A percentile compares a stretch with the other conserved stretches of the same genome.
phyloP scores from a whole-genome alignment of 2,888 invertebrate genomes.

The Andrena flavipes region DNA sequence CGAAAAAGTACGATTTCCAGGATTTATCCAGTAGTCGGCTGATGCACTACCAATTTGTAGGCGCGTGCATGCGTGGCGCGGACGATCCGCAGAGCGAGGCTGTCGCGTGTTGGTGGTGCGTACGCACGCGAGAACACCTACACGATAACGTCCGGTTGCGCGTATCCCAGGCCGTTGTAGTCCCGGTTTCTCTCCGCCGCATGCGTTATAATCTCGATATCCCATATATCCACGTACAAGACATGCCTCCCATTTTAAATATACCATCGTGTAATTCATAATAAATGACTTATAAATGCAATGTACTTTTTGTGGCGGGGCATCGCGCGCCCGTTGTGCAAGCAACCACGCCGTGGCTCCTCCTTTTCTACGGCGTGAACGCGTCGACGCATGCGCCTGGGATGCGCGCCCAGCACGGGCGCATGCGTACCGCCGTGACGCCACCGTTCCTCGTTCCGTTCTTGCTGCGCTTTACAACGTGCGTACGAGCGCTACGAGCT shows the following conservation, averaged over 20 bases:
- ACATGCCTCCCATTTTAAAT: slow-evolving; percentile 84
- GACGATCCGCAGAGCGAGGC: slow-evolving; percentile 33
- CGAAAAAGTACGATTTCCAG: slow-evolving; percentile 52
- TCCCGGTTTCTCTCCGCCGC: slow-evolving; percentile 72
- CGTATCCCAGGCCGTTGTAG: slow-evolving; percentile 75
- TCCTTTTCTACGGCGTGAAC: slow-evolving; percentile 39
- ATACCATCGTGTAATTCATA: slow-evolving; percentile 85
- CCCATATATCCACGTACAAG: slow-evolving; percentile 84
- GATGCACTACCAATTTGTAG: slow-evolving; percentile 78
- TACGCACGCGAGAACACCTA: slow-evolving; percentile 70
- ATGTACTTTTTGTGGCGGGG: slow-evolving; percentile 78
- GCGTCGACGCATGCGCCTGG: slow-evolving; percentile 37
- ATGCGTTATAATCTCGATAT: slow-evolving; percentile 85
- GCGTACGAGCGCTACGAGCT: slow-evolving; percentile 59
- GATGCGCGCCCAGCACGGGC: slow-evolving; percentile 26
- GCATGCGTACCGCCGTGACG: slow-evolving; percentile 52
- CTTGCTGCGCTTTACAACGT: slow-evolving; percentile 75
- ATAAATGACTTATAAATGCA: slow-evolving; percentile 85
- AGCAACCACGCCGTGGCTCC: slow-evolving; percentile 64
- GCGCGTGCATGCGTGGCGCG: slow-evolving; percentile 72
- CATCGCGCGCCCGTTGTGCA: slow-evolving; percentile 73
- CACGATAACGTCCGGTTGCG: slow-evolving; percentile 68
- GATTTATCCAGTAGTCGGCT: slow-evolving; percentile 75
- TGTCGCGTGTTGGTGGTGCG: slow-evolving; percentile 46
- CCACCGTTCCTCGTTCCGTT: slow-evolving; percentile 62